Evolutionary conservation across 2,113 vertebrate species (phyloP), one percentile per base, ranked within the genome.

Genomic region (Ahaetulla prasina): DNA sequence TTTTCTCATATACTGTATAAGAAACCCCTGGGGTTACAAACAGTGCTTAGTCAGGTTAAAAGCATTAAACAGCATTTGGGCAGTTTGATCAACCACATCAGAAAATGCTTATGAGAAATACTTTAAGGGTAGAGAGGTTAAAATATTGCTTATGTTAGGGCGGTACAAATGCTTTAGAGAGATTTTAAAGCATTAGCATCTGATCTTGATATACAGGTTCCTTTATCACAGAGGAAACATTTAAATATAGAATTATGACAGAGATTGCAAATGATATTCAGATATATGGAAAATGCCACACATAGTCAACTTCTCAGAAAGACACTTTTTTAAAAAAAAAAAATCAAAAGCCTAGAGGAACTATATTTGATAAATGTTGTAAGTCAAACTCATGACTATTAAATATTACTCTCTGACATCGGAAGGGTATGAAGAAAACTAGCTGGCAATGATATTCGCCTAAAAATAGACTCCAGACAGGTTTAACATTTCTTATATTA

Each of bases 281-380:
- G 50, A 52, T 1, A 2, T 80, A 91, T 7, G 9, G 11, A 54
- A 22, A 7, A 0, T 30, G 90, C 92, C 30, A 0, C 23, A 11
- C 3, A n/a, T 0, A 63, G 39, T 0, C 12, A 35, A 0, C 0
- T 80, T 35, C 43, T 0, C 2, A 88, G 0, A 0, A 0, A 27
- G 27, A 55, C 35, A 39, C 4, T 4, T 23, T n/a, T n/a, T 0
- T 0, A 0, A 22, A 25, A 85, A 25, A n/a, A 25, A 88, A 22
- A 47, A 90, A 16, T 16, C 85, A 1, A 45, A 11, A 39, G 57
- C 87, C 84, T 0, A 54, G 1, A 89, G 87, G 53, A 3, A 7
- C 8, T 14, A 0, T 10, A 8, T 68, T 68, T 43, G 87, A 11
- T 53, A 4, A 0, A 0, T 0, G 27, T 0, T 68, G 12, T 30